Percentiles rank a stretch among this genome's conserved stretches.
Evolutionary conservation across 2,888 invertebrate genomes (phyloP).

Genomic region (Drosophila peninsularis): DNA sequence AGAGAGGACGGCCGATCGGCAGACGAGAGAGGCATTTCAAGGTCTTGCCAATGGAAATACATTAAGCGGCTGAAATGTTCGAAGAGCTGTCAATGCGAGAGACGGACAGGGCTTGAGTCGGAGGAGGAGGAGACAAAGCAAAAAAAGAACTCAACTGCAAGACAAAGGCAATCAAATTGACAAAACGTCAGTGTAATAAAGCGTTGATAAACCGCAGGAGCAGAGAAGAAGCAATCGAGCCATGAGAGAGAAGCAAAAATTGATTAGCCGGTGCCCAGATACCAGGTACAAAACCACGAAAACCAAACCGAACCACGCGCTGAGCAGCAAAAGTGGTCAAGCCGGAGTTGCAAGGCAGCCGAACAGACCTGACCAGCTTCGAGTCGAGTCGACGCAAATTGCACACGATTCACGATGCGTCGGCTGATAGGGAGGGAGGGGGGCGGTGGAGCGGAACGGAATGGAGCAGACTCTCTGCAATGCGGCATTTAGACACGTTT

Average conservation of each 20-base stretch:
- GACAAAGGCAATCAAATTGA: conserved; percentile 83
- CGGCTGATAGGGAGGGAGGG: not conserved
- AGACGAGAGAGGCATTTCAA: conserved; percentile 58
- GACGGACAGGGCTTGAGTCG: conserved; percentile 4
- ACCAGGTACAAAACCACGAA: conserved; percentile 46
- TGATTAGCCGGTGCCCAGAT: conserved; percentile 56
- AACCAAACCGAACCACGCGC: conserved; percentile 48
- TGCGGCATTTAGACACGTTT: conserved; percentile 77
- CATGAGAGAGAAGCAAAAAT: conserved; percentile 40
- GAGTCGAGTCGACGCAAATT: conserved; percentile 52
- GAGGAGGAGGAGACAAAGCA: no score
- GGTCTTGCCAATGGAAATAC: conserved; percentile 60
- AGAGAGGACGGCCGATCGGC: conserved; percentile 6
- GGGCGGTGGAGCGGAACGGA: not conserved
- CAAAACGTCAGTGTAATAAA: conserved; percentile 83
- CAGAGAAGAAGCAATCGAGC: conserved; percentile 19
- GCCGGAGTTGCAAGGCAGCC: conserved; percentile 26
- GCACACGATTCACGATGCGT: conserved; percentile 72
- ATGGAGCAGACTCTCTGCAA: conserved; percentile 4
- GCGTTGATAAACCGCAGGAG: conserved; percentile 81
- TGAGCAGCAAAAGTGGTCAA: conserved; percentile 68
- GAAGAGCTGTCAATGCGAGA: conserved; percentile 41
- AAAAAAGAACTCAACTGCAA: conserved; percentile 45
- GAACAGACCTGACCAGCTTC: conserved; percentile 6
- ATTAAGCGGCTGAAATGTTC: conserved; percentile 53